phyloP scores from a whole-genome alignment of 2,113 vertebrate species.

The Etheostoma spectabile region DNA sequence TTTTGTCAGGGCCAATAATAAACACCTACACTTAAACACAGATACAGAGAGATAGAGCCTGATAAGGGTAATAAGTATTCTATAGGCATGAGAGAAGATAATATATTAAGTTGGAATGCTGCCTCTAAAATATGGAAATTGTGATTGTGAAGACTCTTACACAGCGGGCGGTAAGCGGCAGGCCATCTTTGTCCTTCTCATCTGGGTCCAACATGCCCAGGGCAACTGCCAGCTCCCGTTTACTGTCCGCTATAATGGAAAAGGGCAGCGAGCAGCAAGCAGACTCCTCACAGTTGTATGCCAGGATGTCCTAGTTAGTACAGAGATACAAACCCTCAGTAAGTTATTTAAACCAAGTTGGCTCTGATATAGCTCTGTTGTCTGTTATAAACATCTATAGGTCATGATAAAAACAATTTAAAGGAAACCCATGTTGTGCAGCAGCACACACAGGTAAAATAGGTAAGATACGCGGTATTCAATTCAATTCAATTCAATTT shows the following conservation, averaged over 20 bases:
- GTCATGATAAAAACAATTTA: background rate
- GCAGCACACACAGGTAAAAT: background rate
- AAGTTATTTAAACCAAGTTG: background rate
- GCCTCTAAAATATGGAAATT: background rate
- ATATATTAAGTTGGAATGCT: background rate
- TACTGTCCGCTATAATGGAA: slow-evolving; percentile 92
- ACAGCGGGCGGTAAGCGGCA: slow-evolving; percentile 92
- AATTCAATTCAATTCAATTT: no score
- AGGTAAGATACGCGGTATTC: background rate
- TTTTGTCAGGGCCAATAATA: slow-evolving; percentile 93
- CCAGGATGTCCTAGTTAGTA: slow-evolving; percentile 89
- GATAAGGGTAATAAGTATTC: background rate
- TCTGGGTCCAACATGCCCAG: slow-evolving; percentile 94
- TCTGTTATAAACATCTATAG: background rate
- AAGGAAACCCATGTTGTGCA: background rate
- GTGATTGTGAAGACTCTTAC: slow-evolving; percentile 79
- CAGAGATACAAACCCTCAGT: background rate
- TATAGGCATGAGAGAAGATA: background rate
- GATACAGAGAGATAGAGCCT: background rate
- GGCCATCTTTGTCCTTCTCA: slow-evolving; percentile 88
- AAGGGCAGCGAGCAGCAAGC: slow-evolving; percentile 86
- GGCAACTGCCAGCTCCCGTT: slow-evolving; percentile 88
- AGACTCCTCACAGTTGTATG: slow-evolving; percentile 86
- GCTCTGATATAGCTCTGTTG: background rate
- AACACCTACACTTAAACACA: slow-evolving; percentile 85